phyloP scores from a whole-genome alignment of 2,797 vertebrate species.

The Enteromius argenteus region DNA sequence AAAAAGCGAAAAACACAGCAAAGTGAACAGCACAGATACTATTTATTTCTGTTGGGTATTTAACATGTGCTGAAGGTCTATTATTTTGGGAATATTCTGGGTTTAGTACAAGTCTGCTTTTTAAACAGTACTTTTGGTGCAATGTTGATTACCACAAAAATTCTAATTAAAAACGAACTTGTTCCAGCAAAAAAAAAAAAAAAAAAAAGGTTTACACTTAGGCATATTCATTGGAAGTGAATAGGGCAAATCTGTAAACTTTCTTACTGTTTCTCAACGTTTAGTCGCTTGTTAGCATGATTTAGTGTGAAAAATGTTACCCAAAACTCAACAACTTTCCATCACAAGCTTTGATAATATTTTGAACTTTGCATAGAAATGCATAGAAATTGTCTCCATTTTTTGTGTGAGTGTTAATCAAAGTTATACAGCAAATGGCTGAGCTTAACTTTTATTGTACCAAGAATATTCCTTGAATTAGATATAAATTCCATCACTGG shows the following conservation, averaged over 20 bases:
- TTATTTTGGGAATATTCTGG: background rate
- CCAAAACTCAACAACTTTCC: background rate
- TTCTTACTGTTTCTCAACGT: background rate
- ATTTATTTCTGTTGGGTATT: slow-evolving; percentile 1
- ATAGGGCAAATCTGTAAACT: background rate
- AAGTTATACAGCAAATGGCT: background rate
- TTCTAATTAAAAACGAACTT: background rate
- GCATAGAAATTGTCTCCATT: too few relatives aligned
- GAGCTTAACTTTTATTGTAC: background rate
- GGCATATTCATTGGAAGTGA: background rate
- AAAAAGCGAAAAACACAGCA: slow-evolving; percentile 1
- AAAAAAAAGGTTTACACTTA: background rate
- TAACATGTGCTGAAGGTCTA: background rate
- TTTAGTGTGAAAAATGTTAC: background rate
- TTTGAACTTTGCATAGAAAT: background rate
- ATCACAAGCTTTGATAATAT: background rate
- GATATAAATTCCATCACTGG: background rate
- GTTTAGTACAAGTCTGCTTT: background rate
- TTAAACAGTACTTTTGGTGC: background rate
- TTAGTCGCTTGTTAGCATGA: background rate
- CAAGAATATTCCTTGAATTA: background rate
- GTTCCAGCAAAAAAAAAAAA: background rate
- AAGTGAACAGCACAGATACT: slow-evolving; percentile 9
- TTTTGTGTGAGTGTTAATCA: background rate
- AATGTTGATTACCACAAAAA: background rate